Base-by-base conservation (phyloP, 2,113 vertebrate genomes). In the Vidua chalybeata region DNA sequence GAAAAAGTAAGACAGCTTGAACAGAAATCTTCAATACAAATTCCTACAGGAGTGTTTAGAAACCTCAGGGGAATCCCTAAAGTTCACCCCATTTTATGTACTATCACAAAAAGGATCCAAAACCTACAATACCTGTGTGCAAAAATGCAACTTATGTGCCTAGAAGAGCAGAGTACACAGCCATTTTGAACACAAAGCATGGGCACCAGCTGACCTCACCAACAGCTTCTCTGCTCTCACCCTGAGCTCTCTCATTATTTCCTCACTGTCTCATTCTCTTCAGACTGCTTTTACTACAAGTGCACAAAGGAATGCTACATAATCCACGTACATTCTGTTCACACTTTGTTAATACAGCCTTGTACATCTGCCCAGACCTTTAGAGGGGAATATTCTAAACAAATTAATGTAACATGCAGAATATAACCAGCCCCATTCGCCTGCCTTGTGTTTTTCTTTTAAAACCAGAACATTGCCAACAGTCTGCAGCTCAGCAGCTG, bases 41-140 rank as follows among this genome's bases (percentile, higher is more conserved):
- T 69, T 85, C 46, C 19, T 49, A 48, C 22, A 13, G 19, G 28
- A 93, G 4, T 2, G 13, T 77, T 90, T 71, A 43, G 14, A 86
- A 90, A 83, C 5, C 18, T 55, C 15, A 61, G 12, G 4, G 76
- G 9, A 20, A 67, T 12, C 2, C 5, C 20, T 37, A 0, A 46
- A 75, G 8, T 45, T 84, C 20, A 56, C 27, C n/a, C 6, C 13
- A 4, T 49, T 21, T 88, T 31, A 45, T 2, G 11, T 18, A 39
- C 20, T 12, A 20, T 22, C 28, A 72, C 0, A 1, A 68, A 51
- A 69, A 73, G 6, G 9, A 68, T 18, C 19, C 49, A 39, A 55
- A 75, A 87, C 19, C 41, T 43, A 18, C 33, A 69, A 28, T 0
- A 5, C 0, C 0, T 23, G 35, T 23, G 48, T 28, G 9, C 17